Base-by-base conservation (phyloP, 2,888 invertebrate genomes). In the Trachelus tabidus region DNA sequence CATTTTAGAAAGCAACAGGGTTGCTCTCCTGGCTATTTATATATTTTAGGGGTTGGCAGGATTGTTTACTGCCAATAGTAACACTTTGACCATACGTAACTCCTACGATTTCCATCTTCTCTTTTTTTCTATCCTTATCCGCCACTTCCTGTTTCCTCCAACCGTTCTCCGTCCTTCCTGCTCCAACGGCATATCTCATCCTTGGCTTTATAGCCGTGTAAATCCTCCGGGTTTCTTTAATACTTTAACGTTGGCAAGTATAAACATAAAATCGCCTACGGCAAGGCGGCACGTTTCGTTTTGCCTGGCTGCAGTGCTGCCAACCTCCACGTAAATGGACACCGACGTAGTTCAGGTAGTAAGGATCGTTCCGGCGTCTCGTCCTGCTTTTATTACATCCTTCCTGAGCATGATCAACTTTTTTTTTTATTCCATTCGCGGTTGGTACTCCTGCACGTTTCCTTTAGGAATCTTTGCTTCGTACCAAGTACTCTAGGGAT, bases 1-100 rank as follows among this genome's bases (percentile, higher is more conserved):
- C 87, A 88, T 88, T 87, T 85, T 85, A 78, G 83, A 83, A 82
- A 84, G 83, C 82, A 87, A 81, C 83, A 82, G 81, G 76, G 79
- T 80, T 76, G 77, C 76, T 71, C 68, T 30, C 31, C 2, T 76
- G 78, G 40, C 78, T 81, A 83, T 87, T 85, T 83, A 85, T 87
- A 40, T 40, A 88, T 87, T 88, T 87, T 85, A 86, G 79, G 80
- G 80, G 82, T 81, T 83, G 85, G 81, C 83, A 83, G 85, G 81
- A 88, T 88, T 86, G 85, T 89, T 88, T 85, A 84, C 80, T 71
- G 74, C 82, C 78, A 77, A 79, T 78, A 40, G 40, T 40, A 40
- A 40, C 40, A 40, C 40, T 40, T 40, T 15, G 40, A 40, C 40
- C 40, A 40, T 40, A 15, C 15, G 15, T 40, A 40, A 4, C 15